phyloP scores from a whole-genome alignment of 2,888 invertebrate genomes.

The Netelia virgata region DNA sequence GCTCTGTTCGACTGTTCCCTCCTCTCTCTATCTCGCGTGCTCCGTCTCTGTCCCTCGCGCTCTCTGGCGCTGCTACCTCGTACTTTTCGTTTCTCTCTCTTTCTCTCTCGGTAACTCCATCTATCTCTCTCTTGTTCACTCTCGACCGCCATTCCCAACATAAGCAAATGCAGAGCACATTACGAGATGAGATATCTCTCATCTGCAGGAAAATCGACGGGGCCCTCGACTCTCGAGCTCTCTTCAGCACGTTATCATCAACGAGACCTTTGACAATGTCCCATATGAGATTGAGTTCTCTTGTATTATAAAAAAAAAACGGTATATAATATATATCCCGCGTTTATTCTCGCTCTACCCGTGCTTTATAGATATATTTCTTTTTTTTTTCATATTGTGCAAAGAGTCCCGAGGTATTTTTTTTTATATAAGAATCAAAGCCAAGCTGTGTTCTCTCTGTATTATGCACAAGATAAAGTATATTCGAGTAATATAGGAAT shows the following conservation, averaged over 20 bases:
- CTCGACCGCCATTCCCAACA: conserved; percentile 45
- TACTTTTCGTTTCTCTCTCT: conserved; percentile 48
- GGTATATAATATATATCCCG: not conserved
- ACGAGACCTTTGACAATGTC: conserved; percentile 77
- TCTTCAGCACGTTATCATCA: conserved; percentile 71
- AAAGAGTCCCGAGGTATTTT: conserved; percentile 12
- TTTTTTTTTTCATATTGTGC: conserved; percentile 18
- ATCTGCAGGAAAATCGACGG: conserved; percentile 65
- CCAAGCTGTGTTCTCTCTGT: not conserved
- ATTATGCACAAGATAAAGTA: conserved; percentile 50
- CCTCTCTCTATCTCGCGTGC: conserved; percentile 19
- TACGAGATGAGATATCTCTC: conserved; percentile 80
- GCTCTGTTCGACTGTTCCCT: conserved; percentile 18
- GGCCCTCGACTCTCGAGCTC: conserved; percentile 29
- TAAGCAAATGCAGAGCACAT: conserved; percentile 75
- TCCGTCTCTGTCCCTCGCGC: conserved; percentile 56
- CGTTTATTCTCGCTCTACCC: not conserved
- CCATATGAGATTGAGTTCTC: conserved; percentile 65
- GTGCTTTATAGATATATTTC: not conserved
- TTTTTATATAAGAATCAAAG: conserved; percentile 42
- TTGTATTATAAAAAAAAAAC: conserved; percentile 37
- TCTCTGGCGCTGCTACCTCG: conserved; percentile 35
- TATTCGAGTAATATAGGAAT: conserved; percentile 51
- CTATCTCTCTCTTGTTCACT: conserved; percentile 64
- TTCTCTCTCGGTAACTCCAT: conserved; percentile 47